Evolutionary conservation across 2,888 invertebrate species (phyloP).

Genomic region (Luperina nickerlii): DNA sequence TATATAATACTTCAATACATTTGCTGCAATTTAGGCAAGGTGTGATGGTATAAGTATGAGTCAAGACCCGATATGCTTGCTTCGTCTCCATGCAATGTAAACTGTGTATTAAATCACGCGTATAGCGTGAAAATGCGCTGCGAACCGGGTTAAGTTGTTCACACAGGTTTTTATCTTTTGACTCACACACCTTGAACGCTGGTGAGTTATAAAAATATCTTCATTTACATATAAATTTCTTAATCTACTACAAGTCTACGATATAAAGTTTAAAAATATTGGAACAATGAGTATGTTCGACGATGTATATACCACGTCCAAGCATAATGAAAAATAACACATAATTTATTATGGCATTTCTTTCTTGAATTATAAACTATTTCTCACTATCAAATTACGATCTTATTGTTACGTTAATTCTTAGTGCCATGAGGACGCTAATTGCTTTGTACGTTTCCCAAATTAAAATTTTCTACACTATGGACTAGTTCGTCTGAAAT

Average conservation of each 20-base stretch:
- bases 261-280: not conserved
- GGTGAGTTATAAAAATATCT: slow-evolving; percentile 2
- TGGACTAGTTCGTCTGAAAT: not conserved
- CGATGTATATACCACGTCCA: no score
- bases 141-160: not conserved
- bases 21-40: not conserved
- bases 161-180: not conserved
- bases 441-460: slow-evolving; percentile 6
- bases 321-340: not conserved
- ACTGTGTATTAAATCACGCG: not conserved
- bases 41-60: not conserved
- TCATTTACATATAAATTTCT: slow-evolving; percentile 15
- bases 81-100: not conserved
- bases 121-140: not conserved
- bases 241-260: not conserved
- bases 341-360: slow-evolving; percentile 20
- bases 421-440: not conserved
- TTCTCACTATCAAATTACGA: slow-evolving; percentile 25
- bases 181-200: not conserved
- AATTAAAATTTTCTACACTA: not conserved
- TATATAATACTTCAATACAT: not conserved
- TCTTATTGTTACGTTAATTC: not conserved
- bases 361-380: slow-evolving; percentile 21
- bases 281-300: not conserved
- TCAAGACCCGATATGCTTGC: not conserved